Evolutionary conservation across 35 echinoderm and acorn worm genomes (phyloP).

Genomic region (Amphiura filiformis): DNA sequence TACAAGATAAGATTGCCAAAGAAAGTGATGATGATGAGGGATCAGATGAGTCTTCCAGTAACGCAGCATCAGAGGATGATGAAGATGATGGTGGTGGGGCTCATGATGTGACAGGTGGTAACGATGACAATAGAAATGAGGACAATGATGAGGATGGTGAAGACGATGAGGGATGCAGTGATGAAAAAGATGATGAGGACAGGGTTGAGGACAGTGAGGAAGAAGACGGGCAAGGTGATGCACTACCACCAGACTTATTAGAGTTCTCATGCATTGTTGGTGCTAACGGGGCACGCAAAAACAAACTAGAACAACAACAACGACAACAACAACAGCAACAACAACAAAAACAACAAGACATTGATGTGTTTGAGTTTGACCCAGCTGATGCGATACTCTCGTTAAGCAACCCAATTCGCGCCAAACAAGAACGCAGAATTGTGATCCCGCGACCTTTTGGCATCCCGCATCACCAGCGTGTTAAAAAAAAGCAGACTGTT

Average conservation of each 20-base stretch:
- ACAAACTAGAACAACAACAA: neutral
- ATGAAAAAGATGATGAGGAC: neutral
- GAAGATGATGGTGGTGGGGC: neutral
- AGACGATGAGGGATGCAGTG: neutral
- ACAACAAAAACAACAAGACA: neutral
- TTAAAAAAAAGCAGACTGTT: neutral
- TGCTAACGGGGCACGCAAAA: neutral
- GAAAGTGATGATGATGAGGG: neutral
- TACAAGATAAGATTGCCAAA: neutral
- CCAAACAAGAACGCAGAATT: conserved; percentile 16
- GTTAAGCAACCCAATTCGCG: neutral
- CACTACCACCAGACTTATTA: no score
- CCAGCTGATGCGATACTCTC: conserved; percentile 3
- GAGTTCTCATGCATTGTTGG: no score
- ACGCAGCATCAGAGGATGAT: neutral
- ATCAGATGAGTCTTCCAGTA: neutral
- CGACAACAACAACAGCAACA: neutral
- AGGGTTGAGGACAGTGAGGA: neutral
- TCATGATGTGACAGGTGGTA: neutral
- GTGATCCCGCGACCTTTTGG: conserved; percentile 39
- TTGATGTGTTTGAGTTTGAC: conserved; percentile 68
- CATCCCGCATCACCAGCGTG: conserved; percentile 21
- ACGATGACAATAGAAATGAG: neutral
- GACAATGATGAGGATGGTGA: conserved; percentile 1
- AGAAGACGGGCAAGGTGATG: neutral